Evolutionary conservation across 2,888 invertebrate species (phyloP).

Genomic region (Caenorhabditis sp.): DNA sequence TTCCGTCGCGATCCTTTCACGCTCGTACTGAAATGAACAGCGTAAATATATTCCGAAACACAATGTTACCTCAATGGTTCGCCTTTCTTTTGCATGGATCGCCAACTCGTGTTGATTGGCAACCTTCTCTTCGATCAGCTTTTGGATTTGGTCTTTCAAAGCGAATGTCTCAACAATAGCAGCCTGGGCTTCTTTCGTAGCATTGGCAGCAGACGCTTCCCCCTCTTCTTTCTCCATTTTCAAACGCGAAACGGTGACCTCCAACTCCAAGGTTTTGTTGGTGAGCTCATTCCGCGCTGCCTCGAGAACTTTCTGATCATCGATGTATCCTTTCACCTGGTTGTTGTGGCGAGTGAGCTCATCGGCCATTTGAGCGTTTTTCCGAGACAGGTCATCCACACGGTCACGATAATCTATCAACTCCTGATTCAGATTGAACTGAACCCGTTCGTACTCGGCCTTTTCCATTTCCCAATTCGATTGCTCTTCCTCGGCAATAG

Average conservation of each 20-base stretch:
- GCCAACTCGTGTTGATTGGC: conserved; percentile 49
- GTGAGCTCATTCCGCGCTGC: conserved; percentile 47
- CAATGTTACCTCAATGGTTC: conserved; percentile 48
- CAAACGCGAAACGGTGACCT: conserved; percentile 48
- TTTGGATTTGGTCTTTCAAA: conserved; percentile 52
- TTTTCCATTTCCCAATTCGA: conserved; percentile 50
- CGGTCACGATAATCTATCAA: conserved; percentile 33
- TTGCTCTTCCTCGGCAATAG: conserved; percentile 25
- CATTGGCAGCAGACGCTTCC: conserved; percentile 56
- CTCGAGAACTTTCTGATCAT: conserved; percentile 46
- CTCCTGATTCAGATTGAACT: conserved; percentile 56
- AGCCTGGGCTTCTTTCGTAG: conserved; percentile 64
- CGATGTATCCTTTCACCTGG: conserved; percentile 32
- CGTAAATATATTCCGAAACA: no score
- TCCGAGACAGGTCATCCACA: conserved; percentile 18
- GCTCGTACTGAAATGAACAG: no score
- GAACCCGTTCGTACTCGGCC: conserved; percentile 31
- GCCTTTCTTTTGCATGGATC: no score
- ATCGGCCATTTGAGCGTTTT: conserved; percentile 30
- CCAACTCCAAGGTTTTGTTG: conserved; percentile 53
- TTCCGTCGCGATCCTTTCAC: conserved; percentile 51
- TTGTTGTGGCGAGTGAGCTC: conserved; percentile 18
- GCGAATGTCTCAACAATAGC: conserved; percentile 52
- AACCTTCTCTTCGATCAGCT: conserved; percentile 43
- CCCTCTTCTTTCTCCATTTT: conserved; percentile 64